Conservation (phyloP, 1,140 invertebrate species). For the Drosophila cardini region DNA sequence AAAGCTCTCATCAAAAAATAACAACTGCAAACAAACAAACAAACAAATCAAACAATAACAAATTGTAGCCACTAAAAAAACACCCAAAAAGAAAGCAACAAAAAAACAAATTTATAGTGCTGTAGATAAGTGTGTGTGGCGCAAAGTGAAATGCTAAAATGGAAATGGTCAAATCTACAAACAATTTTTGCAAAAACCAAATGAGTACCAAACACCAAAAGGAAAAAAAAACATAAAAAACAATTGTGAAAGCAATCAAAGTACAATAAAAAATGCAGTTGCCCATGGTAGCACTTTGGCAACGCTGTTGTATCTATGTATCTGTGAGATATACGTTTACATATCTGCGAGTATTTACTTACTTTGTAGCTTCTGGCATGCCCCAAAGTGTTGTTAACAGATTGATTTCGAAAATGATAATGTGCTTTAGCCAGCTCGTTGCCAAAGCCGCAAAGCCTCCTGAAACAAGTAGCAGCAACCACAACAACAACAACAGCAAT, state of each 20-base stretch:
- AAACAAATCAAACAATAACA: slow-evolving; percentile 29
- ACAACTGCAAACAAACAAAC: slow-evolving; percentile 30
- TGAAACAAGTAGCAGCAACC: slow-evolving; percentile 45
- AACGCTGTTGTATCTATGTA: slow-evolving; percentile 12
- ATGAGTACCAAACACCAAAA: slow-evolving; percentile 41
- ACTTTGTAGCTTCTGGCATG: slow-evolving; percentile 27
- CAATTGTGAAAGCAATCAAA: slow-evolving; percentile 42
- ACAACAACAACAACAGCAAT: slow-evolving; percentile 16
- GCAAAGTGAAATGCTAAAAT: slow-evolving; percentile 36
- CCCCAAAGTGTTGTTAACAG: slow-evolving; percentile 75
- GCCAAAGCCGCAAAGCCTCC: slow-evolving; percentile 72
- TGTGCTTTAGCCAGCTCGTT: slow-evolving; percentile 52
- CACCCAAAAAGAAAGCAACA: slow-evolving; percentile 11
- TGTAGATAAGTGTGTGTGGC: slow-evolving; percentile 60
- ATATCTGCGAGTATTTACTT: slow-evolving; percentile 15
- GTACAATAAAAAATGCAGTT: slow-evolving; percentile 45
- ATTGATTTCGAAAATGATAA: slow-evolving; percentile 82
- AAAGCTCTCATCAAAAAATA: slow-evolving; percentile 66
- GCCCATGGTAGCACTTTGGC: not conserved
- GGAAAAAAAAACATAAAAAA: slow-evolving; percentile 17
- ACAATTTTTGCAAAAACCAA: slow-evolving; percentile 63
- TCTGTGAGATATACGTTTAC: slow-evolving; percentile 8
- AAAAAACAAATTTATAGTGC: slow-evolving; percentile 67
- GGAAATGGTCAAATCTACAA: slow-evolving; percentile 77
- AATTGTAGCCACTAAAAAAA: slow-evolving; percentile 22